Percentiles rank a stretch among this genome's conserved stretches.
Evolutionary conservation across 2,113 vertebrate genomes (phyloP).

Genomic region (Donacobius atricapilla): DNA sequence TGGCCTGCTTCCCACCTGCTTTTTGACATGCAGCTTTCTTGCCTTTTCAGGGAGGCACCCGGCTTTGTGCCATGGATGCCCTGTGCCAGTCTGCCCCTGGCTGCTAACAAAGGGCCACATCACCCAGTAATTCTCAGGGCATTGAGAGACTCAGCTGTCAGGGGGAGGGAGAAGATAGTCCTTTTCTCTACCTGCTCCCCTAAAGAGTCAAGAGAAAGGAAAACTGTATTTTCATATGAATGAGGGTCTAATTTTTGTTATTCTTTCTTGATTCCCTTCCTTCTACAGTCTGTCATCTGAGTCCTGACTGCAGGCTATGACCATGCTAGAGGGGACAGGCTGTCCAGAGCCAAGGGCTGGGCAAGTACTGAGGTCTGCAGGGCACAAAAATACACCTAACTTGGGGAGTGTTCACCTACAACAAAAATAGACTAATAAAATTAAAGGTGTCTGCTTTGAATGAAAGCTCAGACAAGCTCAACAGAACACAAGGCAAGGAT

Average conservation of each 20-base stretch:
- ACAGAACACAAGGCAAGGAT: background rate
- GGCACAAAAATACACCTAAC: accelerated
- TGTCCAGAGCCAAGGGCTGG: background rate
- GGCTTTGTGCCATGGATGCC: background rate
- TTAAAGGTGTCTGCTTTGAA: background rate
- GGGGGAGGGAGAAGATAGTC: background rate
- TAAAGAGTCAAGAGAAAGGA: slow-evolving; percentile 6
- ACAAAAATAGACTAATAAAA: background rate
- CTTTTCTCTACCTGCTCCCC: background rate
- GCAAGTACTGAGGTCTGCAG: background rate
- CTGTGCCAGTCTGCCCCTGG: background rate
- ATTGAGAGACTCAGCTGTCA: background rate
- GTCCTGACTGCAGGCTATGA: background rate
- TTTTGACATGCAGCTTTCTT: background rate
- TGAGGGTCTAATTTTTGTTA: slow-evolving; percentile 47
- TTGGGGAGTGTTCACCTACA: background rate
- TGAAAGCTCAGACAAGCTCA: background rate
- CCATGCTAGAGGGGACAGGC: background rate
- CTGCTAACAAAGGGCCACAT: background rate
- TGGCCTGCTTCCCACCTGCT: background rate
- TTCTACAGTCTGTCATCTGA: background rate
- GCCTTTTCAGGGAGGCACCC: background rate
- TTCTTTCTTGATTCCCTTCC: slow-evolving; percentile 22
- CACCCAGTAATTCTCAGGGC: background rate
- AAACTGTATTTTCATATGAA: slow-evolving; percentile 56